Evolutionary conservation across 2,888 invertebrate species (phyloP).

Genomic region (Ypsolopha scabrella): DNA sequence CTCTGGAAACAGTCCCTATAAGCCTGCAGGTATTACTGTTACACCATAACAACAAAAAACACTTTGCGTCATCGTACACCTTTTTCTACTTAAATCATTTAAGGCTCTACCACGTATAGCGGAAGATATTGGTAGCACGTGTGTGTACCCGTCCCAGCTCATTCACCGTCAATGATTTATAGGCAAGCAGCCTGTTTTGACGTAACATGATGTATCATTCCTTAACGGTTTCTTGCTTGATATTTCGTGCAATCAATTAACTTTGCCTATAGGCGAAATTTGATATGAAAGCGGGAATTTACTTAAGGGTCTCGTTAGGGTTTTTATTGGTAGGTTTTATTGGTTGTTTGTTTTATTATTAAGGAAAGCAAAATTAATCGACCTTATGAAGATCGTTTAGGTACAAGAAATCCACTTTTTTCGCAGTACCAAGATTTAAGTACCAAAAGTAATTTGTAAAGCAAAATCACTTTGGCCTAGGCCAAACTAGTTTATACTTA

Average conservation of each 20-base stretch:
- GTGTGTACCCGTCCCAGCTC: constrained; percentile 8
- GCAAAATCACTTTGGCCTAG: too few species aligned
- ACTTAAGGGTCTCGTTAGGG: too few species aligned
- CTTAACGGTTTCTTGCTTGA: constrained; percentile 51
- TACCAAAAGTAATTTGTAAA: too few species aligned
- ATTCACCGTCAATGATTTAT: constrained; percentile 47
- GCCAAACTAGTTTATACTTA: too few species aligned
- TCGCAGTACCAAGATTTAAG: too few species aligned
- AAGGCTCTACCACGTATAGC: background rate
- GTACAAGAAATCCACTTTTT: too few species aligned
- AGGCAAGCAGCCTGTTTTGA: constrained; percentile 46
- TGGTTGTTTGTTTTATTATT: too few species aligned
- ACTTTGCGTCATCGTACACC: background rate
- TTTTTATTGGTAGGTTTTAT: too few species aligned
- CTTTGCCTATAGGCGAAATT: constrained; percentile 18
- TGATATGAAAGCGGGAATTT: background rate
- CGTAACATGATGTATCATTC: constrained; percentile 63
- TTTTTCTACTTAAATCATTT: background rate
- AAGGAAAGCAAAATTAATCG: too few species aligned
- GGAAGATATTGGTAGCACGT: background rate
- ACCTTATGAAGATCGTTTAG: too few species aligned
- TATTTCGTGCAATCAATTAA: constrained; percentile 54
- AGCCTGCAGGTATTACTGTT: too few species aligned
- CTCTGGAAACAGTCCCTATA: too few species aligned
- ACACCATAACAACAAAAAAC: background rate